These are phyloP conservation scores for Catamblyrhynchus diadema DNA, from an alignment of 2,797 vertebrate species.

Conservation along the genomic window DNA sequence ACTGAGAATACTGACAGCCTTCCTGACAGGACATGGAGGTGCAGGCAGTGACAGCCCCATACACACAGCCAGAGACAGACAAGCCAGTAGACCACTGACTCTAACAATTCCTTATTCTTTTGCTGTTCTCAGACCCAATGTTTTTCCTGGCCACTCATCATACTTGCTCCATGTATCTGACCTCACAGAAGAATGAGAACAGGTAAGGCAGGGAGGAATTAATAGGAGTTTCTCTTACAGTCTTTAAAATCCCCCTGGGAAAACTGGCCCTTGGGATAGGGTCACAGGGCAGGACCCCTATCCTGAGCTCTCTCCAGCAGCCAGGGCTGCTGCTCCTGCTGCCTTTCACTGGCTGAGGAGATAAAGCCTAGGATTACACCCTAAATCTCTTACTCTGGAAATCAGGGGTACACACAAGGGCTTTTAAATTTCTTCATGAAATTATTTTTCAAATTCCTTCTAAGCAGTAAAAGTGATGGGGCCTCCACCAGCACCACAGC, in stretches of 20 bases:
- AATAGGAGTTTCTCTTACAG: not conserved
- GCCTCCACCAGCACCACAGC: not conserved
- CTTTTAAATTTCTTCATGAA: not conserved
- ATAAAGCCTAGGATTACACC: not conserved
- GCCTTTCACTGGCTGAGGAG: not conserved
- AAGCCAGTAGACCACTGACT: not conserved
- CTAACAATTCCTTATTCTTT: not conserved
- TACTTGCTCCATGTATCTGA: not conserved
- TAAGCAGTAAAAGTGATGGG: not conserved
- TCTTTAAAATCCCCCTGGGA: not conserved
- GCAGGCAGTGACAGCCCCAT: not conserved
- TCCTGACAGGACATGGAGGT: not conserved
- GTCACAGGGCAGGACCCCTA: not conserved
- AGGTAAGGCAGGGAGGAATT: not conserved
- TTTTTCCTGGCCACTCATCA: not conserved
- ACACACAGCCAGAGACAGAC: not conserved
- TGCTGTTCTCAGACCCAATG: not conserved
- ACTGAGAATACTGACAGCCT: not conserved
- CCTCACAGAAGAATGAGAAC: not conserved
- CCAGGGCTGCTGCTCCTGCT: not conserved
- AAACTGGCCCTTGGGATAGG: not conserved
- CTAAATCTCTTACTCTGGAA: not conserved
- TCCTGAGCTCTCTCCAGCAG: not conserved
- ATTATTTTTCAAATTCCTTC: not conserved
- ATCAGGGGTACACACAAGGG: not conserved